These are phyloP conservation scores for Choloepus didactylus DNA, from an alignment of 2,797 vertebrate genomes.

Conservation along the genomic window DNA sequence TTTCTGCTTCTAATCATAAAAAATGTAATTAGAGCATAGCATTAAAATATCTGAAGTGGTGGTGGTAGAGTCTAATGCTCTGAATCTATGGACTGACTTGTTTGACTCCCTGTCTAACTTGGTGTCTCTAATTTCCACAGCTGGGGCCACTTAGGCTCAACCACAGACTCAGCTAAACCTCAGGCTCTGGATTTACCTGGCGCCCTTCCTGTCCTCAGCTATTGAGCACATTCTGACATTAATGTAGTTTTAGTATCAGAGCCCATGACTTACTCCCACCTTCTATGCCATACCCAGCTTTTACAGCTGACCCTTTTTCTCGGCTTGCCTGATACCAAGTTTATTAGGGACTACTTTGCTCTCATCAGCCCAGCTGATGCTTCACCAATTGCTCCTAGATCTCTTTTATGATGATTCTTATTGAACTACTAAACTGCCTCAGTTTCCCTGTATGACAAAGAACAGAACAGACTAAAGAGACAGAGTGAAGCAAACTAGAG, in stretches of 20 bases:
- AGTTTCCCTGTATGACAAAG: background rate
- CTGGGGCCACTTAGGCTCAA: background rate
- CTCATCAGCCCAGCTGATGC: background rate
- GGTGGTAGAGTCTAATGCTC: background rate
- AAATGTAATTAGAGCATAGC: background rate
- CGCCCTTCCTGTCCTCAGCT: background rate
- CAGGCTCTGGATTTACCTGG: background rate
- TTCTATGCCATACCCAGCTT: background rate
- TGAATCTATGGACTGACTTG: background rate
- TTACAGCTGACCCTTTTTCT: background rate
- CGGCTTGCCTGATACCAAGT: background rate
- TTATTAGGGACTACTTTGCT: background rate
- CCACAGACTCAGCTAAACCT: background rate
- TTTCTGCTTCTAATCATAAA: background rate
- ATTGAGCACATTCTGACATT: background rate
- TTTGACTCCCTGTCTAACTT: background rate
- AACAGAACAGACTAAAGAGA: background rate
- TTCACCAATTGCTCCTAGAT: background rate
- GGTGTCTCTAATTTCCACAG: background rate
- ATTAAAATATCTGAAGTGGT: background rate
- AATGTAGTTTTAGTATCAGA: constrained; percentile 2
- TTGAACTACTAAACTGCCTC: background rate
- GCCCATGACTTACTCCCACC: background rate
- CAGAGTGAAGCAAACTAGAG: background rate
- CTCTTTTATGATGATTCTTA: background rate